Conservation (phyloP, 2,113 vertebrate species). For the Malurus cyaneus region DNA sequence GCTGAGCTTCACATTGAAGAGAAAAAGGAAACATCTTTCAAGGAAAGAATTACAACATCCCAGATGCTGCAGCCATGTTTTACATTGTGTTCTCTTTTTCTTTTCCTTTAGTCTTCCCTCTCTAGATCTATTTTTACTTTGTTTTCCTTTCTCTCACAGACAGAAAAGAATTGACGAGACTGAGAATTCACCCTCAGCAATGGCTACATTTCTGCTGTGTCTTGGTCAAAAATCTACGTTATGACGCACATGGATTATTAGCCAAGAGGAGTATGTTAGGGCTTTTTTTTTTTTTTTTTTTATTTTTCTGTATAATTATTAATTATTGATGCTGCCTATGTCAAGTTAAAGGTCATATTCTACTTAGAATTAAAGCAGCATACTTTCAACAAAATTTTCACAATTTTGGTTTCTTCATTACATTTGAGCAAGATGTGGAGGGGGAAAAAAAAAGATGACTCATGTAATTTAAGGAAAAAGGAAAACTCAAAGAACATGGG, state of each 20-base stretch:
- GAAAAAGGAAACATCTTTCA: background rate
- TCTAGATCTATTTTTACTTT: conserved; percentile 33
- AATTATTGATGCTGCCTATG: conserved; percentile 2
- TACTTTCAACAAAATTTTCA: background rate
- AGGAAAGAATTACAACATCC: conserved; percentile 18
- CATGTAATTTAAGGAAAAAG: background rate
- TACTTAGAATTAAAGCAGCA: background rate
- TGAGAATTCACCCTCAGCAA: conserved; percentile 44
- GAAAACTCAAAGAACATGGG: background rate
- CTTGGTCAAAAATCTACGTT: too few species aligned
- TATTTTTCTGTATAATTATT: conserved; percentile 35
- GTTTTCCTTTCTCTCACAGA: conserved; percentile 41
- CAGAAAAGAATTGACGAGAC: conserved; percentile 59
- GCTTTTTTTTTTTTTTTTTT: background rate
- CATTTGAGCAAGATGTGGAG: background rate
- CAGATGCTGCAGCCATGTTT: conserved; percentile 32
- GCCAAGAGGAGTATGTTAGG: too few species aligned
- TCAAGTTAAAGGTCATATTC: conserved; percentile 6
- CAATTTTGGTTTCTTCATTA: background rate
- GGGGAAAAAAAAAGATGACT: background rate
- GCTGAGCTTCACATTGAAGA: background rate
- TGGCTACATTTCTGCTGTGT: conserved; percentile 34
- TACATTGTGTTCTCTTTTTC: background rate
- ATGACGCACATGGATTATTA: too few species aligned
- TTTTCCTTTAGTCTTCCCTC: background rate